Evolutionary conservation across 2,797 vertebrate genomes (phyloP).

Genomic region (Malacoraja senta): DNA sequence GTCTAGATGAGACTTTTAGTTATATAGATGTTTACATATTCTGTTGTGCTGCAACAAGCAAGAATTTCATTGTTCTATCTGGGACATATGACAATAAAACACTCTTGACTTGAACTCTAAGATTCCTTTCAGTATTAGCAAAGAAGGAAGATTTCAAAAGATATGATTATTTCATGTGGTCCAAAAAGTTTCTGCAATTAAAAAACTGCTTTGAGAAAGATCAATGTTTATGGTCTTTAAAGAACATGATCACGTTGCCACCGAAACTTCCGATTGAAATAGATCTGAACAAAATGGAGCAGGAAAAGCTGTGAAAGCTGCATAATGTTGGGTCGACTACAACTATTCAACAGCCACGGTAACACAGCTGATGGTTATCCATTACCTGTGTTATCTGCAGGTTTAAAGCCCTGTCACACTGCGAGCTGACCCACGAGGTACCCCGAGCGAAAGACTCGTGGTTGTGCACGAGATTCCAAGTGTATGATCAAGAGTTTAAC

Average conservation of each 20-base stretch:
- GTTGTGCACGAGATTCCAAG: too few species aligned
- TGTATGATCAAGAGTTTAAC: too few species aligned
- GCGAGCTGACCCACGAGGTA: too few species aligned
- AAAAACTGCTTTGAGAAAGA: constrained; percentile 38
- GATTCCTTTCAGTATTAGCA: not conserved
- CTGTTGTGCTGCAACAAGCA: too few species aligned
- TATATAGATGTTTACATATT: too few species aligned
- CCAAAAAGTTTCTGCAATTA: not conserved
- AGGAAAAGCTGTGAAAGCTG: not conserved
- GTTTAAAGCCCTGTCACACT: too few species aligned
- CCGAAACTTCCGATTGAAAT: not conserved
- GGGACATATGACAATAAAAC: too few species aligned
- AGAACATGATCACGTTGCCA: not conserved
- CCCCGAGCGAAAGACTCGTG: too few species aligned
- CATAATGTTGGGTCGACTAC: not conserved
- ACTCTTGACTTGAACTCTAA: not conserved
- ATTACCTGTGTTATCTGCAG: not conserved
- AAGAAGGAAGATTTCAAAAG: not conserved
- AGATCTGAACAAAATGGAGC: not conserved
- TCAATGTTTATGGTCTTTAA: too few species aligned
- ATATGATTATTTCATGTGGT: too few species aligned
- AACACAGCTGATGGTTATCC: not conserved
- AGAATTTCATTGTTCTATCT: too few species aligned
- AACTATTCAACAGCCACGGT: not conserved
- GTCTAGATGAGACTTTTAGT: too few species aligned